Conservation (phyloP, 2,888 invertebrate species). For the Drosophila buzzatii region DNA sequence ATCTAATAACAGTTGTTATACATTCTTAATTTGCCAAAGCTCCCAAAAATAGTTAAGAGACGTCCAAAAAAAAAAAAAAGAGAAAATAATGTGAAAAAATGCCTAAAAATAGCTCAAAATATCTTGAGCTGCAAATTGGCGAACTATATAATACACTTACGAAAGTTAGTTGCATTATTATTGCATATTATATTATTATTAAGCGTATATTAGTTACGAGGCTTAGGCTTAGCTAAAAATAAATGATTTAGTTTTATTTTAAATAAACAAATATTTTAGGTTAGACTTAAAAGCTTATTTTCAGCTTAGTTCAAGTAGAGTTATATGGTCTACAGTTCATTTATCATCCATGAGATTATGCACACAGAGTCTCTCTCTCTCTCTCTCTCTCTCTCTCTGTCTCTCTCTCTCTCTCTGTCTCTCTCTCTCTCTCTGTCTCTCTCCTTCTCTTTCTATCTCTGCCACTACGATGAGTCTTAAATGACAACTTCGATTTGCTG, state of each 20-base stretch:
- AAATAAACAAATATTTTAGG: not conserved
- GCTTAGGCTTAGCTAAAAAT: not conserved
- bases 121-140: not conserved
- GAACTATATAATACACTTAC: not conserved
- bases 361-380: not conserved
- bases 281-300: not conserved
- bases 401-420: not conserved
- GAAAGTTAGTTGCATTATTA: not conserved
- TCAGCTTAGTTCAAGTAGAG: not conserved
- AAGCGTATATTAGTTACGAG: not conserved
- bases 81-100: not conserved
- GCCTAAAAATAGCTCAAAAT: conserved; percentile 11
- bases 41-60: conserved; percentile 41
- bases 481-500: too few relatives aligned
- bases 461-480: too few relatives aligned
- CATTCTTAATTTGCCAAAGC: conserved; percentile 59
- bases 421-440: not conserved
- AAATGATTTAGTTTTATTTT: not conserved
- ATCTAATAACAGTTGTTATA: conserved; percentile 69
- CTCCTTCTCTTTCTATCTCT: not conserved
- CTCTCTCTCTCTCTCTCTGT: not conserved
- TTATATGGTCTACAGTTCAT: not conserved
- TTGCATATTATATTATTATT: not conserved
- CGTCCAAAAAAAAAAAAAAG: not conserved
- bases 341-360: not conserved